Conservation (phyloP, 1,140 invertebrate species). For the Samia ricini region DNA sequence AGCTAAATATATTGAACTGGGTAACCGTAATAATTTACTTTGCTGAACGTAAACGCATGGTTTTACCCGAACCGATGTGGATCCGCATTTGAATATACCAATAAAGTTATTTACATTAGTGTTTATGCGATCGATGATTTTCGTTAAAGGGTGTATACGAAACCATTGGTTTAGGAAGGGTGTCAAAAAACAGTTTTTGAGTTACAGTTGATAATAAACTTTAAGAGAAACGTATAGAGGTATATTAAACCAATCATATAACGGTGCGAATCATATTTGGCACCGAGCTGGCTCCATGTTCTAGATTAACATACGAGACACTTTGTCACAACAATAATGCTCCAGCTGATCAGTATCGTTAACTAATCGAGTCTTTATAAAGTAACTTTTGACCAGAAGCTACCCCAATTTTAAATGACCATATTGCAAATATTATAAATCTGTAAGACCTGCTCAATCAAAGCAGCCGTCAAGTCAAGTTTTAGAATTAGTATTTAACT, state of each 20-base stretch:
- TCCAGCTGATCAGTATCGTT: too few relatives aligned
- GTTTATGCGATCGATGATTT: background rate
- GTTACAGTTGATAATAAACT: background rate
- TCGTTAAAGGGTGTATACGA: background rate
- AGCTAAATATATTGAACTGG: slow-evolving; percentile 16
- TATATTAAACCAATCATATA: background rate
- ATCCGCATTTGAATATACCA: background rate
- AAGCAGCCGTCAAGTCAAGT: too few relatives aligned
- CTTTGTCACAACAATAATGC: background rate
- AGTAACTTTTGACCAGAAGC: too few relatives aligned
- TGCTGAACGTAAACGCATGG: background rate
- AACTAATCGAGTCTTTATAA: too few relatives aligned
- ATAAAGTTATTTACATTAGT: background rate
- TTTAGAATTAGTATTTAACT: too few relatives aligned
- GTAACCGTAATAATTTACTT: slow-evolving; percentile 20
- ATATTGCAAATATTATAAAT: too few relatives aligned
- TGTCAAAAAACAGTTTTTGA: background rate
- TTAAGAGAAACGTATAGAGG: background rate
- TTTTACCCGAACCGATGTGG: background rate
- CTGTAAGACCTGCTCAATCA: too few relatives aligned
- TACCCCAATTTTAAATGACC: too few relatives aligned
- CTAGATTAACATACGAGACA: background rate
- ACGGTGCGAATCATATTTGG: background rate
- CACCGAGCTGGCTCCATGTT: background rate
- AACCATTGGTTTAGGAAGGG: background rate